Evolutionary conservation across 2,888 invertebrate species (phyloP), one percentile per base, ranked within the genome.

Genomic region (Anorthoa munda): DNA sequence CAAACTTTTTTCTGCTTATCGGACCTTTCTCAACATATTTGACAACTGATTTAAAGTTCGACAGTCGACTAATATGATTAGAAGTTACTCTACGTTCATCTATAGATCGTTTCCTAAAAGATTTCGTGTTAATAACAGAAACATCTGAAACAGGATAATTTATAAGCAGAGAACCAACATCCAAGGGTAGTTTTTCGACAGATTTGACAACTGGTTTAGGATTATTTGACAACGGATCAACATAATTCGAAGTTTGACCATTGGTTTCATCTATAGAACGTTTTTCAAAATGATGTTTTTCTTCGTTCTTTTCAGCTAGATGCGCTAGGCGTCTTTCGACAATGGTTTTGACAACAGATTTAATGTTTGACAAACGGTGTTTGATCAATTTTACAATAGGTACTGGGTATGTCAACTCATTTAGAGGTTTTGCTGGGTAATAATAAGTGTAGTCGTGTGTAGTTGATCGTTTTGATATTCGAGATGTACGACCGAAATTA

Each of bases 31-130:
- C 75, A 65, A 90, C 71, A 23, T 80, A 74, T 84, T 85, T 90
- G 56, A 78, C 63, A 59, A 45, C 18, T 0, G 55, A 65, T 59
- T 84, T 84, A 2, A 61, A 72, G 15, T 70, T 72, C 0, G 69
- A 50, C 17, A 71, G 15, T 7, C n/a, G 67, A 17, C 59, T 64
- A 1, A 84, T 1, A 58, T 72, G 53, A 58, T 84, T 84, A 0
- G 31, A 18, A 4, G 64, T 70, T 0, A 58, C 31, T 18, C 45
- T 65, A 46, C 45, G 50, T 18, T 65, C 64, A 9, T 79, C 61
- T 18, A 86, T 65, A 0, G 86, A 86, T 0, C 86, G 80, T 59
- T 86, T 86, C 45, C 55, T 86, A 21, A 86, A 87, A 0, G 86
- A 86, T 72, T 86, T 86, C 0, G 87, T 86, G 23, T 83, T 86